Base-by-base conservation (phyloP, 2,113 vertebrate species). In the Grammatotria lemairii region DNA sequence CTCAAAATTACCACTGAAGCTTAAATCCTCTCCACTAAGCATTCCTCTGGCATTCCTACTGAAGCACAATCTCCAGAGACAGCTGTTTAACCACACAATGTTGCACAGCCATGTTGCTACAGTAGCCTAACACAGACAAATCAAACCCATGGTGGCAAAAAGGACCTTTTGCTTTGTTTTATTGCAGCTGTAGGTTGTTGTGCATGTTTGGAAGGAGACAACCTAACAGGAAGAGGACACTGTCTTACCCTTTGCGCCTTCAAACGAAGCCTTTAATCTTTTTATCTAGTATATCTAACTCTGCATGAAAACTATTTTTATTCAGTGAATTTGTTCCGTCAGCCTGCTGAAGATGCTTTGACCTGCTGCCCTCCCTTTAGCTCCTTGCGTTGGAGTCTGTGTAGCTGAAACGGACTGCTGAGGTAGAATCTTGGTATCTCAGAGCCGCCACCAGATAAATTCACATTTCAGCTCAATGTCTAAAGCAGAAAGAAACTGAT, bases 151-250 rank as follows among this genome's bases (percentile, higher is more conserved):
- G 70, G 9, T 26, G 23, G 42, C 45, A 75, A 28, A 47, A 4
- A 19, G 1, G 16, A 47, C 16, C 16, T 78, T 49, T 31, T 49
- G 23, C 6, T 19, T 3, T 73, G 1, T 1, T 75, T 75, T 12
- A 23, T 28, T 49, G 14, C 70, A 75, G 70, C 0, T 47, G 9
- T 19, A 75, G 0, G 16, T 49, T 49, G 23, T 75, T 19, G 23
- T 49, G 16, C 9, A 75, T 49, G 6, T 75, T 31, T 75, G 0
- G 70, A 75, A 49, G 40, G 42, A 75, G 23, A 49, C 42, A 19
- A 8, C 14, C 70, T 49, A 17, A 75, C 42, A 19, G 45, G 70
- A 75, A 19, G 23, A 49, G 0, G 5, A 73, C 65, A 31, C 70
- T 19, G 16, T 49, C 16, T 75, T 0, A 49, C 23, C 26, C 16